Evolutionary conservation across 2,888 invertebrate genomes (phyloP).

Genomic region (Blastobasis adustella): DNA sequence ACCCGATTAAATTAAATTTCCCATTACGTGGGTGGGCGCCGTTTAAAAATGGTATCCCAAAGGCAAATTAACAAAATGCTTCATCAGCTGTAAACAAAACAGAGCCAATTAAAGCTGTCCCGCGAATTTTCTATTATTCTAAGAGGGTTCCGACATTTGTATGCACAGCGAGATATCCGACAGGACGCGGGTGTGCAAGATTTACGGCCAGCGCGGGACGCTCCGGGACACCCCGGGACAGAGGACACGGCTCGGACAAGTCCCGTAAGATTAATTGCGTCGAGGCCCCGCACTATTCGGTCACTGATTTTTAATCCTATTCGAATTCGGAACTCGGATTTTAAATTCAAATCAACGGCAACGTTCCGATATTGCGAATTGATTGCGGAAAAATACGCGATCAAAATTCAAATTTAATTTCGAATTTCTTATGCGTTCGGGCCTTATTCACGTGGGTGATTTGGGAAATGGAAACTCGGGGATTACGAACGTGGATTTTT

Average conservation of each 20-base stretch:
- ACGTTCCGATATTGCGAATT: constrained; percentile 6
- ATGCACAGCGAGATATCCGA: constrained; percentile 41
- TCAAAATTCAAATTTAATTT: constrained; percentile 7
- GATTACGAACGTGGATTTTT: no score
- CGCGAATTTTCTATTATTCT: constrained; percentile 37
- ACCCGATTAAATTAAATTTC: no score
- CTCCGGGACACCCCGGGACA: constrained; percentile 26
- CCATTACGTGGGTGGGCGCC: no score
- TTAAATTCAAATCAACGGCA: constrained; percentile 31
- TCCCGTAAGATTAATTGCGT: constrained; percentile 56
- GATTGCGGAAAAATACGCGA: constrained; percentile 12
- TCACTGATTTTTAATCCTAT: constrained; percentile 51
- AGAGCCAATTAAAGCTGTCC: constrained; percentile 28
- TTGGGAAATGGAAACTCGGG: no score
- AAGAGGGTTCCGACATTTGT: constrained; percentile 36
- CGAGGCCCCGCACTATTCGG: constrained; percentile 34
- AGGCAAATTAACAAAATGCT: not conserved
- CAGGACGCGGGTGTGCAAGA: constrained; percentile 51
- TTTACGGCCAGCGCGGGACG: constrained; percentile 40
- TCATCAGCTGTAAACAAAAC: constrained; percentile 11
- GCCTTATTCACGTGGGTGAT: no score
- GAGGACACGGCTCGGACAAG: constrained; percentile 44
- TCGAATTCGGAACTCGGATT: constrained; percentile 28
- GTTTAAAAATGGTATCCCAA: no score
- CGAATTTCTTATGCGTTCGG: constrained; percentile 6